These are phyloP conservation scores for Parascotia fuliginaria DNA, from an alignment of 2,888 invertebrate species.

Conservation along the genomic window DNA sequence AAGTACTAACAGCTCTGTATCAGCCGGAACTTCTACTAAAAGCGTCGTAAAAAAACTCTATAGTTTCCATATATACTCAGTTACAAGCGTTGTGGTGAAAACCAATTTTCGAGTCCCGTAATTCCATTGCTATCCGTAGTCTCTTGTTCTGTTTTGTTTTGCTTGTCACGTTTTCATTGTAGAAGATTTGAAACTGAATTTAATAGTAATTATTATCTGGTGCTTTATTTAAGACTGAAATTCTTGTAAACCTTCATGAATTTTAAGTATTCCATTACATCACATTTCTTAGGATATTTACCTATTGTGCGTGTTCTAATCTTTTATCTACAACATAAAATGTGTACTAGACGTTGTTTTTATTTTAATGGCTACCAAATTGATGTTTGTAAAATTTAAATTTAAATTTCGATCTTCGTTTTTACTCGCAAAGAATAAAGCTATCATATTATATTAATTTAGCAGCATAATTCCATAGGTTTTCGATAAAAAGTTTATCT, in stretches of 20 bases:
- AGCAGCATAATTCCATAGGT: too few relatives aligned
- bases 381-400: too few relatives aligned
- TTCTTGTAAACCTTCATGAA: not conserved
- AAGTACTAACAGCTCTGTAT: too few relatives aligned
- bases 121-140: conserved; percentile 10
- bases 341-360: too few relatives aligned
- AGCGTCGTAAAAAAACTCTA: too few relatives aligned
- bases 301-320: not conserved
- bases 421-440: too few relatives aligned
- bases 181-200: conserved; percentile 4
- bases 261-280: not conserved
- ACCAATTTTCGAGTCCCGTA: conserved; percentile 14
- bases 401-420: too few relatives aligned
- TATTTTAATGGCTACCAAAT: too few relatives aligned
- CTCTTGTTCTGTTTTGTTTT: conserved; percentile 8
- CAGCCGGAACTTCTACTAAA: too few relatives aligned
- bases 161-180: conserved; percentile 5
- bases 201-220: not conserved
- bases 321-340: too few relatives aligned
- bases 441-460: too few relatives aligned
- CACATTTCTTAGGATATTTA: not conserved
- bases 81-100: conserved; percentile 12
- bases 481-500: too few relatives aligned
- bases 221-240: not conserved
- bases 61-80: not conserved